These are phyloP conservation scores for Eubasilissa regina DNA, from an alignment of 1,140 invertebrate genomes.

Conservation along the genomic window DNA sequence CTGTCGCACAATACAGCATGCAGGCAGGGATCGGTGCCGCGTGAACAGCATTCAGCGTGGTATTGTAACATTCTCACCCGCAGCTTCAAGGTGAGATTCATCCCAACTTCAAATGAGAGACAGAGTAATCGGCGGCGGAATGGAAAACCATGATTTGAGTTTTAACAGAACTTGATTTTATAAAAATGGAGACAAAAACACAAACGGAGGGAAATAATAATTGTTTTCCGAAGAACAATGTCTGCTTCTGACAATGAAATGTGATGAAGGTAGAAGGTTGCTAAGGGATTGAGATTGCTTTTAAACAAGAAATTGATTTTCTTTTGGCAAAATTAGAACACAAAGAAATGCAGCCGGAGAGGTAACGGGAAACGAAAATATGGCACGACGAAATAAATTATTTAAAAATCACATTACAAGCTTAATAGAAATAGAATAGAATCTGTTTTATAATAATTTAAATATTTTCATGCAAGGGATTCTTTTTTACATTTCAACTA, in stretches of 20 bases:
- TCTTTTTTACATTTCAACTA: no score
- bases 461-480: no score
- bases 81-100: constrained; percentile 43
- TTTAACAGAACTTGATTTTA: constrained; percentile 25
- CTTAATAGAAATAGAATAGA: no score
- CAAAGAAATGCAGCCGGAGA: background rate
- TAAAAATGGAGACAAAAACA: constrained; percentile 15
- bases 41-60: background rate
- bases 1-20: background rate
- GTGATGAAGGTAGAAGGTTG: background rate
- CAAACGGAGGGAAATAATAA: constrained; percentile 8
- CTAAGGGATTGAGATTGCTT: background rate
- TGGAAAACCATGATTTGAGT: constrained; percentile 39
- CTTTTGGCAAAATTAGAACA: background rate
- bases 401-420: no score
- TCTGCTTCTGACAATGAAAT: constrained; percentile 31
- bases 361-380: no score
- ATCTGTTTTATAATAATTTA: no score
- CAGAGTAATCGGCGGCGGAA: constrained; percentile 48
- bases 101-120: constrained; percentile 41
- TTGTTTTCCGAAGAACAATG: constrained; percentile 25
- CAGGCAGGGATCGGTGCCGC: background rate
- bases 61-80: background rate
- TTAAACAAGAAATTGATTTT: constrained; percentile 14
- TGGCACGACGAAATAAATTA: no score